Evolutionary conservation across 2,888 invertebrate species (phyloP).

Genomic region (Eilema griseolum): DNA sequence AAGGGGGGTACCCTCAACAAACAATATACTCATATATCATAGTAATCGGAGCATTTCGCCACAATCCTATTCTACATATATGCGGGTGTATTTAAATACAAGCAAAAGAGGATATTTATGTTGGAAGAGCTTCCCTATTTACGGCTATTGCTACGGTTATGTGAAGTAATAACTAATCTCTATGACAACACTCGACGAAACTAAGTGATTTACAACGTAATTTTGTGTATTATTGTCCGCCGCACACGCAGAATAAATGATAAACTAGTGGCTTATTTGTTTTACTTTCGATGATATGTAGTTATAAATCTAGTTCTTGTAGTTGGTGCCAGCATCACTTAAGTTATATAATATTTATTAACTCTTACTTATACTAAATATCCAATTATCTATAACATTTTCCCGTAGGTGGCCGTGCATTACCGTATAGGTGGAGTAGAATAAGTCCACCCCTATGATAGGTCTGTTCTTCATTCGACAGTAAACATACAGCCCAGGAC

Average conservation of each 20-base stretch:
- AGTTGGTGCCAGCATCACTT: background rate
- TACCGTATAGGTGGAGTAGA: too few relatives aligned
- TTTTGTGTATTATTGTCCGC: constrained; percentile 1
- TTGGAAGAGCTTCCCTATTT: constrained; percentile 10
- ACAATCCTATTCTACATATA: constrained; percentile 5
- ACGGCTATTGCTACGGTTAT: constrained; percentile 2
- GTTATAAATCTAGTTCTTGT: background rate
- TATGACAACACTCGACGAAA: background rate
- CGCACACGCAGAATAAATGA: background rate
- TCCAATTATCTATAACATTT: too few relatives aligned
- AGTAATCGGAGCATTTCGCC: constrained; percentile 10
- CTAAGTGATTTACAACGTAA: constrained; percentile 5
- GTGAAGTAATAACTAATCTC: constrained; percentile 9
- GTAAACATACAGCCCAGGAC: too few relatives aligned
- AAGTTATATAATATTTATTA: too few relatives aligned
- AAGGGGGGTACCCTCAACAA: constrained; percentile 8
- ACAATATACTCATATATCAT: constrained; percentile 12
- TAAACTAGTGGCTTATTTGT: background rate
- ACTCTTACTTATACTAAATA: too few relatives aligned
- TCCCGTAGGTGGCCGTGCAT: too few relatives aligned
- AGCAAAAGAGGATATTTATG: constrained; percentile 6
- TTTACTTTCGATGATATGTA: background rate
- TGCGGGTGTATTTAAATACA: background rate
- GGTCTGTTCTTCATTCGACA: too few relatives aligned
- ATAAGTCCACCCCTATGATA: too few relatives aligned